Base-by-base conservation (phyloP, 2,113 vertebrate genomes). In the Amphiprion percula region DNA sequence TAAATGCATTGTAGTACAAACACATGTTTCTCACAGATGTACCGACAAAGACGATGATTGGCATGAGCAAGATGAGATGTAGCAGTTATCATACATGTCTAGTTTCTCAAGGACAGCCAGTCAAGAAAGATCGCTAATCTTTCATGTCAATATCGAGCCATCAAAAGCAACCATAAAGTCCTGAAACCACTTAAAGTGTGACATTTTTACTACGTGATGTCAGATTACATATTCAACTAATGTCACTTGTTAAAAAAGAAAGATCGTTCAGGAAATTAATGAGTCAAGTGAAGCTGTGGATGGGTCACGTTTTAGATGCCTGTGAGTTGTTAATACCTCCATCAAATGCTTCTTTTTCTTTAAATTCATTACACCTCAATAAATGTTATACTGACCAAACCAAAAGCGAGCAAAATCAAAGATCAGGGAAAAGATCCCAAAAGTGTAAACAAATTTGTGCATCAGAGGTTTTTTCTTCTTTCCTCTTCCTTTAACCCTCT, bases 101-200 rank as follows among this genome's bases (percentile, higher is more conserved):
- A 4, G 44, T 67, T 69, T 60, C 41, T 67, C 71, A 76, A 76
- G n/a, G 72, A 46, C 54, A 67, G 77, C 23, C 37, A 30, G 24
- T 46, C 23, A 47, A 44, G 62, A 30, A 39, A 69, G n/a, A 70
- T 26, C 24, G 23, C 66, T 28, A 8, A 37, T 50, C 60, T 53
- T 26, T 49, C 21, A 30, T 44, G 47, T 70, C 37, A 49, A 54
- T 10, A 58, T 46, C 2, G 47, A 59, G 28, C 26, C 52, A 54
- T 74, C 16, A 64, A 39, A 61, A 30, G 15, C n/a, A 4, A n/a
- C 41, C 19, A 47, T 4, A n/a, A n/a, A 55, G 50, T 3, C 33
- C 17, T 55, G 4, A 4, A n/a, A 46, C 1, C 1, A 15, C n/a
- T 24, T n/a, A 14, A 30, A 64, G 44, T 11, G 10, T n/a, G 10